Base-by-base conservation (phyloP, 2,888 invertebrate species). In the Meandrusa payeni region DNA sequence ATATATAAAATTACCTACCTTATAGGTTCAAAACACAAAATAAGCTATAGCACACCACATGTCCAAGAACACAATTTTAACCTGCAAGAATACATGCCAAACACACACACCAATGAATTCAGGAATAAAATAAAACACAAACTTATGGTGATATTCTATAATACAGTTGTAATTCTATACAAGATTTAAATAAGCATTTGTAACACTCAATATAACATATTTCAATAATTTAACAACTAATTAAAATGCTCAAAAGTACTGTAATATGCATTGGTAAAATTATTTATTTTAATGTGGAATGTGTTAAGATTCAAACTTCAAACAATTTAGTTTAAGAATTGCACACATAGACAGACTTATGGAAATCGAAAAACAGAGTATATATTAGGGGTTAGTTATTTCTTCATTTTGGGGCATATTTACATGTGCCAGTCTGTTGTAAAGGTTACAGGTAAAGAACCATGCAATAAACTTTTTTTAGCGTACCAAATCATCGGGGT, bases 401-500 rank as follows among this genome's bases (percentile, higher is more conserved):
- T 51, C 44, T 52, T 50, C 33, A 23, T 37, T 41, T 48, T 36
- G 54, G 54, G 37, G 37, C 55, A 46, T 81, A 80, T 83, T 58
- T 80, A 82, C 82, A 81, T 50, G 64, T 72, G 73, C 75, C 75
- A 51, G 52, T 63, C 54, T 60, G 61, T 48, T 45, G 44, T 57
- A 59, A 61, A 47, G 45, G 48, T 53, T 47, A 58, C 64, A 66
- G 61, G 69, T 63, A 74, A 66, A 59, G 64, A 54, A 67, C 65
- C 86, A 86, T 87, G 86, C 86, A 78, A 65, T 64, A 71, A 61
- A 62, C 48, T 61, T 58, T 50, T 55, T 64, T 81, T 82, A 76
- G 78, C 81, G 86, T 80, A 92, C 91, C 81, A 95, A 89, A 78
- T 96, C 95, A 41, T 96, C 95, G 13, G 95, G 94, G 76, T 94